Base-by-base conservation (phyloP, 2,888 invertebrate species). In the Hecatera dysodea region DNA sequence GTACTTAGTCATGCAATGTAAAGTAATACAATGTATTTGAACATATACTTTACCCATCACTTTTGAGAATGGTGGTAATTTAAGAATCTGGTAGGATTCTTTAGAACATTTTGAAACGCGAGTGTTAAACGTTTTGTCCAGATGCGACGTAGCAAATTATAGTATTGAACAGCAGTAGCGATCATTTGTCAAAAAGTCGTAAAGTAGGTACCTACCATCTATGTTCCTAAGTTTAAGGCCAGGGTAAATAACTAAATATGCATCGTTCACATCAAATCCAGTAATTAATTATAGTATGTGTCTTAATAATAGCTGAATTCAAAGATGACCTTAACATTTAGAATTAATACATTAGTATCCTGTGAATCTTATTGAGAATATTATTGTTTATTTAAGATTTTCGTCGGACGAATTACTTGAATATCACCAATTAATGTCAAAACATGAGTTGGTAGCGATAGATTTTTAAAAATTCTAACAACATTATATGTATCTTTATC, bases 271-370 rank as follows among this genome's bases (percentile, higher is more conserved):
- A 64, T 76, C 29, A 24, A 53, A 63, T 59, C 57, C 65, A 48
- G 27, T 67, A 44, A 77, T 72, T 77, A 60, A 77, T 67, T 72
- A 72, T 39, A 63, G 36, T 56, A n/a, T 24, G 22, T 61, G 65
- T 73, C n/a, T 73, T 52, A 65, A 68, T 73, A 61, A 61, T 56
- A 78, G 61, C 64, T 73, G 53, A 53, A 53, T 65, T 55, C 33
- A 68, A 48, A 70, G 64, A 56, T 59, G 64, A 39, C 79, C 80
- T 79, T 75, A 79, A 66, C 79, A 80, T 79, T 79, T 80, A 65
- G 48, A 71, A 66, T 68, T 46, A 68, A 61, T 67, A 56, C 59
- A 73, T 78, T 60, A 78, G 62, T 69, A 69, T 67, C 61, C 78
- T 60, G 42, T 60, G 68, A 39, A 52, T 74, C 65, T 67, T 75